Evolutionary conservation across 30 jellyfish, hydroid and myxozoan species (phyloP), one percentile per base, ranked within the genome.

Genomic region (Aurelia coerulea): DNA sequence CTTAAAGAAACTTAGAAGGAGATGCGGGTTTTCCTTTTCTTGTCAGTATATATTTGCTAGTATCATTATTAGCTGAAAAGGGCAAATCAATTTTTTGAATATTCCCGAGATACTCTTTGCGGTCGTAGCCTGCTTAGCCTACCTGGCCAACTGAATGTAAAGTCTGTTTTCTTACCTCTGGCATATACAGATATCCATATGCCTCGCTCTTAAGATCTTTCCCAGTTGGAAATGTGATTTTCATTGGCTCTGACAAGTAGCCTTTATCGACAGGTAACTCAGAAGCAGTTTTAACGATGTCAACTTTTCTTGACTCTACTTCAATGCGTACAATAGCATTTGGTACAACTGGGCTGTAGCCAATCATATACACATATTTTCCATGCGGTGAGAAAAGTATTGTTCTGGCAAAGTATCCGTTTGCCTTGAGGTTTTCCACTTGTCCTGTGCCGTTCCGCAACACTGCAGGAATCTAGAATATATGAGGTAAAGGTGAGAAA

Each of bases 121-220:
- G 10, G 51, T 39, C 51, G 51, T 39, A 2, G 51, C 51, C 51
- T 39, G 51, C 14, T 46, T 39, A 39, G 51, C 51, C 51, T 39
- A 9, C 13, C 6, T 4, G 8, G 12, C 14, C 1, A 6, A 46
- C 14, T 46, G 56, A 46, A 46, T 7, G 0, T 6, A 46, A 46
- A 46, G 15, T 46, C 13, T 6, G 56, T 9, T 9, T 18, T 9
- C 92, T 18, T 59, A 92, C 98, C 94, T 92, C 81, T 46, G 97
- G 98, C 56, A 88, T 85, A 49, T 92, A 92, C 16, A 76, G 83
- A 71, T 86, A 73, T 15, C 98, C 98, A 75, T 82, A 65, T 1
- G 97, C 98, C 12, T 4, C 10, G 16, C 42, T 33, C 18, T 76
- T 84, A 15, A 56, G 66, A 23, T 79, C 80, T 31, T 79, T 64